Evolutionary conservation across 2,888 invertebrate species (phyloP), one percentile per base, ranked within the genome.

Genomic region (Trichacis sp.): DNA sequence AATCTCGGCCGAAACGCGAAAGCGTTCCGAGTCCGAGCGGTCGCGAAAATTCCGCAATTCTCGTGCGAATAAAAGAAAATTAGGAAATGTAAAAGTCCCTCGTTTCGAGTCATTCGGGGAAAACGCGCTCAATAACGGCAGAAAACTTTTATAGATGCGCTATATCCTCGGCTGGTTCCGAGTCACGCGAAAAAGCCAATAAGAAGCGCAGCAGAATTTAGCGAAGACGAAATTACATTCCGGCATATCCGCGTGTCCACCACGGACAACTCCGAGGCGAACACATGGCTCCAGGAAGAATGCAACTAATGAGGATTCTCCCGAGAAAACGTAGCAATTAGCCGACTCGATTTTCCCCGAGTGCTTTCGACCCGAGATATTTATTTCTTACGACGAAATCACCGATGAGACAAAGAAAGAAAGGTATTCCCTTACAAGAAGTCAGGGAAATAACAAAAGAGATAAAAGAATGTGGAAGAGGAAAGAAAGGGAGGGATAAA

Each of bases 221-320:
- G 74, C 74, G 70, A 72, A 77, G 77, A 74, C 78, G 73, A 82
- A 82, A 83, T 83, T 83, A 80, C 81, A 83, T 83, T 83, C 83
- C 82, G 70, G 67, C 73, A 70, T 73, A 74, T 74, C 73, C 70
- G 69, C 71, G 65, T 73, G 70, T 74, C 68, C 69, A 63, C 52
- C 40, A 30, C 68, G 70, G 53, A 71, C 68, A 70, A 68, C 66
- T 54, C 40, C 30, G 51, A 54, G 24, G 53, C 60, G 64, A 50
- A 48, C 59, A 47, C 64, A 67, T 62, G 60, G 51, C 63, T 63
- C 38, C 54, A 11, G 48, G 55, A 69, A 72, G 74, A 77, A 77
- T 77, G 73, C 73, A 70, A 72, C 74, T 75, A 74, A 74, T 70
- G 73, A 76, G 75, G 72, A 74, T 73, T 73, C 70, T 69, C 66